Percentiles rank a stretch among this genome's conserved stretches.
Evolutionary conservation across 2,888 invertebrate genomes (phyloP).

Genomic region (Dysmachus trigonus): DNA sequence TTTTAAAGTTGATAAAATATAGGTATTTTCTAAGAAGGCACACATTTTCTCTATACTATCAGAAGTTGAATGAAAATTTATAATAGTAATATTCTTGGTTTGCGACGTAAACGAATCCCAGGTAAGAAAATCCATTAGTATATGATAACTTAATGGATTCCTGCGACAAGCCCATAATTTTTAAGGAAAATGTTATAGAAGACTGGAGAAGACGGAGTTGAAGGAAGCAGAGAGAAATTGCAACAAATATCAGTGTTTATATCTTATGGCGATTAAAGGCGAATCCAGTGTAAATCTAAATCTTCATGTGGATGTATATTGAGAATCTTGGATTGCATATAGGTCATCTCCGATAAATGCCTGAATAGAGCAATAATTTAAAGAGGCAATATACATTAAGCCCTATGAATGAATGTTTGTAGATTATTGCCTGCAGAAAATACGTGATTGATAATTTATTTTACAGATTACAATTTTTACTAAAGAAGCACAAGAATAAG

Average conservation of each 20-base stretch:
- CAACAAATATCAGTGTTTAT: neutral
- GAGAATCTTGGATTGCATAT: neutral
- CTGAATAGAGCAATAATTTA: neutral
- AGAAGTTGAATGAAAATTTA: neutral
- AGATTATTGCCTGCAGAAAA: no score
- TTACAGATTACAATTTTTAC: no score
- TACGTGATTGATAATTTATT: no score
- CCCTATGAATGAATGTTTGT: no score
- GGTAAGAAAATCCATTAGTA: neutral
- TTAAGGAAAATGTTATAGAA: neutral
- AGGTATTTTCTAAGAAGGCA: no score
- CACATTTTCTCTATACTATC: no score
- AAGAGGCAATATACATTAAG: neutral
- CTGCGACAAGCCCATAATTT: neutral
- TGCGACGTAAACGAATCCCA: neutral
- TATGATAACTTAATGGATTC: neutral
- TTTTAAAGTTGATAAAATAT: neutral
- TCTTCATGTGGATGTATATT: neutral
- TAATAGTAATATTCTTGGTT: neutral
- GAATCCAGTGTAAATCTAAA: neutral
- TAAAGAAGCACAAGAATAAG: no score
- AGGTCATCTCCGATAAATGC: neutral
- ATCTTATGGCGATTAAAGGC: neutral
- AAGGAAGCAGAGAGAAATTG: neutral
- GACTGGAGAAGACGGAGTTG: neutral